Conservation (phyloP, 2,113 vertebrate species). For the Platichthys stellatus region DNA sequence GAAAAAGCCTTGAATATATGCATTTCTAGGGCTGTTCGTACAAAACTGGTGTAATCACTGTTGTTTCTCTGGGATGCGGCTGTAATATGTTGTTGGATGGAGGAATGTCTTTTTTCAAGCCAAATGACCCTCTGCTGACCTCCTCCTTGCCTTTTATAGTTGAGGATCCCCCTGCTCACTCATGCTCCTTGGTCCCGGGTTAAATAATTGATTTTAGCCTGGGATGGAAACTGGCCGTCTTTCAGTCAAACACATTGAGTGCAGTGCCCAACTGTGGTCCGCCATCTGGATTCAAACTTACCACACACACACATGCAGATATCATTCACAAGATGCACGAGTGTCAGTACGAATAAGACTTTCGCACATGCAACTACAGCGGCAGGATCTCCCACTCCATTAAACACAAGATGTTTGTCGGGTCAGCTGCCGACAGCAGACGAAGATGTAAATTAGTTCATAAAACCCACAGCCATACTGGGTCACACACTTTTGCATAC, state of each 20-base stretch:
- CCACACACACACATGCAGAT: not conserved
- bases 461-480: constrained; percentile 29
- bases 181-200: constrained; percentile 32
- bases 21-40: constrained; percentile 18
- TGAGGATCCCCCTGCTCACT: constrained; percentile 56
- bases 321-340: not conserved
- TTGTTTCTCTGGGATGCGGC: constrained; percentile 41
- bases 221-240: constrained; percentile 56
- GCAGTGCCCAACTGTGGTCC: not conserved
- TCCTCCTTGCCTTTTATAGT: constrained; percentile 75
- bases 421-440: constrained; percentile 10
- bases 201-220: constrained; percentile 62
- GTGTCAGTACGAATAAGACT: not conserved
- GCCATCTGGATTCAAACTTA: not conserved
- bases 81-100: constrained; percentile 17
- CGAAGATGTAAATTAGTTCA: constrained; percentile 30
- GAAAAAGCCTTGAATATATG: not conserved
- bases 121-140: constrained; percentile 46
- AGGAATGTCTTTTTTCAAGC: constrained; percentile 56
- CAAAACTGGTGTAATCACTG: constrained; percentile 14
- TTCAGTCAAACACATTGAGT: constrained; percentile 26
- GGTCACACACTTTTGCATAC: constrained; percentile 10
- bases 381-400: not conserved
- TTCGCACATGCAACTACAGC: not conserved
- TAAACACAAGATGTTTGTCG: not conserved